Evolutionary conservation across 2,797 vertebrate species (phyloP).

Genomic region (Falco columbarius): DNA sequence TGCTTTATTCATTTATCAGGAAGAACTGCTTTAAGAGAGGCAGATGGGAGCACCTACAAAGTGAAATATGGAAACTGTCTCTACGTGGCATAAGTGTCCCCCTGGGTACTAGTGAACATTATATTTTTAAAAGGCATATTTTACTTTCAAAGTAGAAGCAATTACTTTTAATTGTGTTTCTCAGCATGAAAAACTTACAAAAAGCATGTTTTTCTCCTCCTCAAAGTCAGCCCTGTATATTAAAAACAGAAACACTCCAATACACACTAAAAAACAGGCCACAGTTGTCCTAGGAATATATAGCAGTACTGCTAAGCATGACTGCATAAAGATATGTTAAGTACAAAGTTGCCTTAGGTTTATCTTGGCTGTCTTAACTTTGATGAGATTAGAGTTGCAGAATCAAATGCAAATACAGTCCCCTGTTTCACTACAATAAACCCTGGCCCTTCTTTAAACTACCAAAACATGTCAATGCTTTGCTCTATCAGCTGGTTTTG

Average conservation of each 20-base stretch:
- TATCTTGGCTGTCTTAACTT: background rate
- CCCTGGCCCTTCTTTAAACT: background rate
- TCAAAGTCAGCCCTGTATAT: constrained; percentile 33
- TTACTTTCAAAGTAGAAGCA: constrained; percentile 38
- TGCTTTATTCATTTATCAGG: background rate
- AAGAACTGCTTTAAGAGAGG: constrained; percentile 10
- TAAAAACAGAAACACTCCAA: constrained; percentile 1
- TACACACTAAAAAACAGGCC: background rate
- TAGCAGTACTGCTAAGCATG: background rate
- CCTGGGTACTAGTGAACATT: background rate
- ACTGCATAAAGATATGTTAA: background rate
- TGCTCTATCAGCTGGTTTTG: background rate
- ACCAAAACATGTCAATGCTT: background rate
- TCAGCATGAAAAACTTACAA: constrained; percentile 25
- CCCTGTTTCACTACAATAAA: background rate
- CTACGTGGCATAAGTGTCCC: background rate
- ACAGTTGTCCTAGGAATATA: background rate
- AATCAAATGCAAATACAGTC: constrained; percentile 9
- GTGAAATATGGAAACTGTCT: constrained; percentile 13
- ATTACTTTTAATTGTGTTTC: constrained; percentile 67
- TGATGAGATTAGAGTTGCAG: constrained; percentile 35
- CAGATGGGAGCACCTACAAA: constrained; percentile 35
- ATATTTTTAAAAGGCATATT: constrained; percentile 21
- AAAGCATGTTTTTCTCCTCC: background rate
- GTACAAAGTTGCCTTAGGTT: constrained; percentile 3